Conservation (phyloP, 2,797 vertebrate species). For the Balearica regulorum region DNA sequence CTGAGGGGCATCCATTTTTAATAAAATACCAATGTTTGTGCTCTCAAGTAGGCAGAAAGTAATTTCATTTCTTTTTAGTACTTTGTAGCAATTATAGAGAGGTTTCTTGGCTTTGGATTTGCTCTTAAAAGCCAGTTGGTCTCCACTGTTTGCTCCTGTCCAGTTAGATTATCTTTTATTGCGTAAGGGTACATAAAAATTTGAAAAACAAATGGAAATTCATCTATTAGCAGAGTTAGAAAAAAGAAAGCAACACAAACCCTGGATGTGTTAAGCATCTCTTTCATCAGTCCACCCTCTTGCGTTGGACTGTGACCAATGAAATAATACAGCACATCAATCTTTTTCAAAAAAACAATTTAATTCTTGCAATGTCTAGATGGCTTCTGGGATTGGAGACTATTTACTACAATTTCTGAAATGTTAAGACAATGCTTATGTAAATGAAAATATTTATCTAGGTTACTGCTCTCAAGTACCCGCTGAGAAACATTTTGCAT, state of each 20-base stretch:
- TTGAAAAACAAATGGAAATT: conserved; percentile 23
- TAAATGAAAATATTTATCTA: conserved; percentile 64
- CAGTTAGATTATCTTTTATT: conserved; percentile 47
- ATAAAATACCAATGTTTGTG: not conserved
- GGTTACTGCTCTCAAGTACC: conserved; percentile 48
- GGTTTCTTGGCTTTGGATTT: conserved; percentile 10
- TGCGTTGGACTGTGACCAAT: conserved; percentile 8
- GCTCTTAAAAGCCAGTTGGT: conserved; percentile 4
- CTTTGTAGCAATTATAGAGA: not conserved
- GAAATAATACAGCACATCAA: conserved; percentile 11
- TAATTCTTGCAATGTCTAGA: conserved; percentile 19
- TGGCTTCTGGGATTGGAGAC: conserved; percentile 56
- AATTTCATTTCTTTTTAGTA: not conserved
- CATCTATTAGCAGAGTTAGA: not conserved
- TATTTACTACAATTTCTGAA: conserved; percentile 64
- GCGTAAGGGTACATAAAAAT: not conserved
- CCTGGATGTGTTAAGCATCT: not conserved
- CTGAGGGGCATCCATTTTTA: not conserved
- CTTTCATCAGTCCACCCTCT: conserved; percentile 33
- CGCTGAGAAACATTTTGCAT: conserved; percentile 40
- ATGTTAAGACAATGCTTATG: conserved; percentile 52
- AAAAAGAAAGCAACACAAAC: conserved; percentile 33
- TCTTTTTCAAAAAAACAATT: conserved; percentile 47
- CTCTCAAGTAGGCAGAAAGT: not conserved
- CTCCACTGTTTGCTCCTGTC: not conserved